Evolutionary conservation across 2,113 vertebrate species (phyloP).

Genomic region (Petrocephalus microphthalmus): DNA sequence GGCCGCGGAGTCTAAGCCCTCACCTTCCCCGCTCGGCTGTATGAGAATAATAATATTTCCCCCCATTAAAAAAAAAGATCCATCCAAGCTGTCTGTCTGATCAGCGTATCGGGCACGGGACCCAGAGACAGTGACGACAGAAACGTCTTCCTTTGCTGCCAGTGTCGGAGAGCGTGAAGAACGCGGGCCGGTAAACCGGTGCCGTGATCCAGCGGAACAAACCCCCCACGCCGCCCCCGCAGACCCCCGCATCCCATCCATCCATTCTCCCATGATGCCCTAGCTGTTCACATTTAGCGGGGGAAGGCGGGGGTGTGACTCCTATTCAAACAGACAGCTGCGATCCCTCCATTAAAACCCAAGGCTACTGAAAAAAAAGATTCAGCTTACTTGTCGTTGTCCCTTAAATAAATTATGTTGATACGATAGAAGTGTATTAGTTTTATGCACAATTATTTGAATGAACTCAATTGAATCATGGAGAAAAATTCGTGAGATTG

Average conservation of each 20-base stretch:
- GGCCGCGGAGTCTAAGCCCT: constrained; percentile 27
- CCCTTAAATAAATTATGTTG: no score
- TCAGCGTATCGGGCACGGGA: constrained; percentile 13
- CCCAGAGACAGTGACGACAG: constrained; percentile 10
- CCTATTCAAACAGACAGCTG: not conserved
- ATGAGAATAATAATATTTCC: constrained; percentile 27
- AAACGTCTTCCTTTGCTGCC: not conserved
- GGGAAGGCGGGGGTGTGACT: not conserved
- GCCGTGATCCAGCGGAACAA: not conserved
- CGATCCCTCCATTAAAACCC: not conserved
- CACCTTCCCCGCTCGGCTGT: constrained; percentile 20
- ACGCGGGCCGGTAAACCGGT: not conserved
- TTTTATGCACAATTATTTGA: no score
- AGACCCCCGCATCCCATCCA: not conserved
- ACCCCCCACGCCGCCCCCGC: not conserved
- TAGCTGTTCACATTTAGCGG: not conserved
- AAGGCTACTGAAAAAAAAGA: not conserved
- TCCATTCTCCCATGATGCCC: not conserved
- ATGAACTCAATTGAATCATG: no score
- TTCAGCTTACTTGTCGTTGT: no score
- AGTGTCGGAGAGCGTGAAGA: not conserved
- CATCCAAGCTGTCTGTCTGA: not conserved
- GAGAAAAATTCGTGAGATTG: no score
- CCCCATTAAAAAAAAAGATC: not conserved
- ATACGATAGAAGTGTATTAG: no score